Evolutionary conservation across 2,113 vertebrate species (phyloP).

Genomic region (Dasypus novemcinctus): DNA sequence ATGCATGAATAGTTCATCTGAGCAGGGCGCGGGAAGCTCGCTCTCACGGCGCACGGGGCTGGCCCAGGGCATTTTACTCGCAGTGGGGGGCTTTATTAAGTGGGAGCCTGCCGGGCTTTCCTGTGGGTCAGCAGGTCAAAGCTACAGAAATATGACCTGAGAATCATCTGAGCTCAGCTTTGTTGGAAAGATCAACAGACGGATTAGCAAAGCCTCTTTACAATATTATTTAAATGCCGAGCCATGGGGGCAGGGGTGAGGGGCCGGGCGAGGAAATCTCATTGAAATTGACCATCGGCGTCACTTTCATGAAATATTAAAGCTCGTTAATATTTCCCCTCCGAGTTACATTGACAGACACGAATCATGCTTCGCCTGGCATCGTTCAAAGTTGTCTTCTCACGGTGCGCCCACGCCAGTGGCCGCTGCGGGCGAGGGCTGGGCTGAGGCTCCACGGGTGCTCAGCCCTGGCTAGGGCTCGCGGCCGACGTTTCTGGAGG

Average conservation of each 20-base stretch:
- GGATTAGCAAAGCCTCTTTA: conserved; percentile 63
- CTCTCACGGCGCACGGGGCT: conserved; percentile 10
- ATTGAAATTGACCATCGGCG: not conserved
- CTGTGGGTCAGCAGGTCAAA: conserved; percentile 67
- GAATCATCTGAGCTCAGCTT: conserved; percentile 69
- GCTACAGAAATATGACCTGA: conserved; percentile 71
- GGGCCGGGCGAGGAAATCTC: not conserved
- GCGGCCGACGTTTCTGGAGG: no score
- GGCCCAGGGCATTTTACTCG: conserved; percentile 41
- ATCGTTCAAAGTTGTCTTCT: not conserved
- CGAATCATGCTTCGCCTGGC: not conserved
- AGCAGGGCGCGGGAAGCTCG: not conserved
- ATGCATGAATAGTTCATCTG: conserved; percentile 68
- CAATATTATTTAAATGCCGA: conserved; percentile 20
- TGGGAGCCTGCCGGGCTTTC: conserved; percentile 28
- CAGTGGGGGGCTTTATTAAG: conserved; percentile 36
- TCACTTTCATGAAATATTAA: not conserved
- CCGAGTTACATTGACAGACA: not conserved
- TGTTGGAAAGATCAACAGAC: conserved; percentile 72
- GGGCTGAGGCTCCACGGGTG: not conserved
- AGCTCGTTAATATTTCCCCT: not conserved
- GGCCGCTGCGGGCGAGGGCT: not conserved
- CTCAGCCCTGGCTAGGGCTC: no score
- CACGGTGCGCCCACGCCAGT: not conserved
- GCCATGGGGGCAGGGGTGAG: not conserved